Evolutionary conservation across 1,140 invertebrate species (phyloP).

Genomic region (Ips typographus): DNA sequence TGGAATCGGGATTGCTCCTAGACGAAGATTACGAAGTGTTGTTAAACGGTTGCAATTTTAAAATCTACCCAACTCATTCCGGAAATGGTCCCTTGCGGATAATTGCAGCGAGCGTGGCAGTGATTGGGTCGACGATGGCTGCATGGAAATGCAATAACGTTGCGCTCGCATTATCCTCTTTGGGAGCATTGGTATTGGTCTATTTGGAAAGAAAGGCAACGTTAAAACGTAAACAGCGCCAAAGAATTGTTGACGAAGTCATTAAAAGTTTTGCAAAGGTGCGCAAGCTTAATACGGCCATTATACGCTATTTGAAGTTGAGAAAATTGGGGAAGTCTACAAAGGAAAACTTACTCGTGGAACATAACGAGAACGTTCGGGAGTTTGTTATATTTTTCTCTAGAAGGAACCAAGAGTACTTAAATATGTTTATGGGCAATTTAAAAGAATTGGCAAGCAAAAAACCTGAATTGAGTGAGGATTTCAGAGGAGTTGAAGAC

Average conservation of each 20-base stretch:
- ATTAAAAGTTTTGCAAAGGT: conserved; percentile 27
- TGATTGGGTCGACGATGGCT: conserved; percentile 11
- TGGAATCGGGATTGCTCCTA: conserved; percentile 36
- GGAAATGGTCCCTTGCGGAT: conserved; percentile 15
- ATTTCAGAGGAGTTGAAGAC: conserved; percentile 21
- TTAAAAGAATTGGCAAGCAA: conserved; percentile 1
- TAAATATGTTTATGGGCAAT: conserved; percentile 5
- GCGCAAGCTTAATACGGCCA: conserved; percentile 21
- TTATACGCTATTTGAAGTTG: conserved; percentile 29
- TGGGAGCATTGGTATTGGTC: conserved; percentile 4
- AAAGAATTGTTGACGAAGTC: conserved; percentile 3
- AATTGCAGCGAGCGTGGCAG: conserved; percentile 10
- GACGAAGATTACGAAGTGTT: conserved; percentile 40
- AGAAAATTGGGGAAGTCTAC: conserved; percentile 25
- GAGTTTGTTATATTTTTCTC: conserved; percentile 17
- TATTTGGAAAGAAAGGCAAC: conserved; percentile 2
- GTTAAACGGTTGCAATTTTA: conserved; percentile 26
- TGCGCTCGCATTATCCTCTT: conserved; percentile 12
- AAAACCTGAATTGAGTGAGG: conserved; percentile 18
- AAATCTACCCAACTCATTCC: conserved; percentile 16
- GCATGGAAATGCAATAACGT: conserved; percentile 17
- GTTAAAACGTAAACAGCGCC: background rate
- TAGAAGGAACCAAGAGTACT: background rate
- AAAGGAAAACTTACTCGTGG: conserved; percentile 12
- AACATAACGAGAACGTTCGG: conserved; percentile 11